Percentiles rank a stretch among this genome's conserved stretches.
These are phyloP conservation scores for Octonoba sinensis DNA, from an alignment of 2,888 invertebrate genomes.

Conservation along the genomic window DNA sequence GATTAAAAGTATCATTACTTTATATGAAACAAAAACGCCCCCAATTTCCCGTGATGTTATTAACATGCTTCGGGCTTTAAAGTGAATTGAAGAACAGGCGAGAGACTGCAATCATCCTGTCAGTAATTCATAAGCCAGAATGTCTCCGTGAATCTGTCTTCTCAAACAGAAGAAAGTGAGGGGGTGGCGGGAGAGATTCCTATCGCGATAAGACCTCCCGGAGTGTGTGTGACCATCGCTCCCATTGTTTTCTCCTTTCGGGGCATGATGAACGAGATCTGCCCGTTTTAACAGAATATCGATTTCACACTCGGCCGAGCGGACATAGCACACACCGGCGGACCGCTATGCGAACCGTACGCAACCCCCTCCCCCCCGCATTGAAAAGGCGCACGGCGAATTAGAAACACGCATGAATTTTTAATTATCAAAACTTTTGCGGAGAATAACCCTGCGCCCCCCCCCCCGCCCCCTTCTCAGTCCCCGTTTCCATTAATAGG, in stretches of 20 bases:
- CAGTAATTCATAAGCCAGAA: conserved; percentile 34
- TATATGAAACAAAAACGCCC: too few relatives aligned
- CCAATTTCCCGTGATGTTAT: too few relatives aligned
- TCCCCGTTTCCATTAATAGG: conserved; percentile 52
- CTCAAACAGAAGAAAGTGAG: conserved; percentile 10
- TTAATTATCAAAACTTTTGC: conserved; percentile 64
- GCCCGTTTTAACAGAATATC: conserved; percentile 63
- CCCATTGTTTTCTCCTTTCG: conserved; percentile 50
- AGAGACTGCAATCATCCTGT: neutral
- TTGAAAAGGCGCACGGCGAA: conserved; percentile 34
- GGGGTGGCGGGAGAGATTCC: neutral
- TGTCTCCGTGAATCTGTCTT: conserved; percentile 26
- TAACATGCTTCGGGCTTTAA: too few relatives aligned
- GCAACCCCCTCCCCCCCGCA: conserved; percentile 37
- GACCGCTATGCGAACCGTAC: conserved; percentile 27
- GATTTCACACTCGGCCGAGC: conserved; percentile 62
- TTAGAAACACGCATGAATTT: conserved; percentile 63
- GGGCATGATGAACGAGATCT: conserved; percentile 56
- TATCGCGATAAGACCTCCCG: conserved; percentile 39
- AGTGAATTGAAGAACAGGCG: too few relatives aligned
- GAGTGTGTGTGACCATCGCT: conserved; percentile 32
- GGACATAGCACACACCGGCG: conserved; percentile 28
- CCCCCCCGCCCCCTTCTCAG: conserved; percentile 4
- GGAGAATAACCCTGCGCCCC: conserved; percentile 35
- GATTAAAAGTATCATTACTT: too few relatives aligned